A percentile compares a stretch with the other conserved stretches of the same genome.
These are phyloP conservation scores for Sinodicranocentrus sp. DNA, from an alignment of 2,888 invertebrate genomes.

Conservation along the genomic window DNA sequence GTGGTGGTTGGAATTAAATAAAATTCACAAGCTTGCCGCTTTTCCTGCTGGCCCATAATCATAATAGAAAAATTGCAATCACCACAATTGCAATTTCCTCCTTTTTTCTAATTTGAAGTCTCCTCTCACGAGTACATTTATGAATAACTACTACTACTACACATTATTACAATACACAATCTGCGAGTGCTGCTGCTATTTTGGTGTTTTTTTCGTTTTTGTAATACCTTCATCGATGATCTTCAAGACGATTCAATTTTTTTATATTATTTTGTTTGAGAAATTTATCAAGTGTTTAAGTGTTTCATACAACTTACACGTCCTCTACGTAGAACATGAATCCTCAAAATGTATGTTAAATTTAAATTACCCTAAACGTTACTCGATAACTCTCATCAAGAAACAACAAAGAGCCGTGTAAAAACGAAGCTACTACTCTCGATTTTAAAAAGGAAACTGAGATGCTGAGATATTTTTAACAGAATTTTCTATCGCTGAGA, in stretches of 20 bases:
- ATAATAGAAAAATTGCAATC: conserved; percentile 60
- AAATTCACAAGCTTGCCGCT: conserved; percentile 68
- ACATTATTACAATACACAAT: conserved; percentile 66
- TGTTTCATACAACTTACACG: conserved; percentile 52
- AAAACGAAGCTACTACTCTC: conserved; percentile 72
- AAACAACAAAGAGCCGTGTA: conserved; percentile 54
- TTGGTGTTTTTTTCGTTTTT: conserved; percentile 63
- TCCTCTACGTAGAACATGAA: conserved; percentile 32
- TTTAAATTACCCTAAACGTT: not conserved
- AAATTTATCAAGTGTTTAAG: conserved; percentile 55
- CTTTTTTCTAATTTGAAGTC: conserved; percentile 69
- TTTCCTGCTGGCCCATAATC: conserved; percentile 72
- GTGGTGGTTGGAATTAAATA: conserved; percentile 72
- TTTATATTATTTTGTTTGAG: conserved; percentile 52
- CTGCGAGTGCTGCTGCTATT: conserved; percentile 70
- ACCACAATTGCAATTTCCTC: conserved; percentile 50
- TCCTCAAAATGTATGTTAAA: not conserved
- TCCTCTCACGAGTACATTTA: conserved; percentile 58
- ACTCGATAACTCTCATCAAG: conserved; percentile 37
- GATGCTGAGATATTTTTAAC: conserved; percentile 69
- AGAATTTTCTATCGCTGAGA: conserved; percentile 55
- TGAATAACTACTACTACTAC: conserved; percentile 60
- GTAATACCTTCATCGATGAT: conserved; percentile 64
- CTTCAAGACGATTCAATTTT: conserved; percentile 66
- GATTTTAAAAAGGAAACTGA: conserved; percentile 62